Evolutionary conservation across 2,797 vertebrate genomes (phyloP), one percentile per base, ranked within the genome.

Genomic region (Otus scops): DNA sequence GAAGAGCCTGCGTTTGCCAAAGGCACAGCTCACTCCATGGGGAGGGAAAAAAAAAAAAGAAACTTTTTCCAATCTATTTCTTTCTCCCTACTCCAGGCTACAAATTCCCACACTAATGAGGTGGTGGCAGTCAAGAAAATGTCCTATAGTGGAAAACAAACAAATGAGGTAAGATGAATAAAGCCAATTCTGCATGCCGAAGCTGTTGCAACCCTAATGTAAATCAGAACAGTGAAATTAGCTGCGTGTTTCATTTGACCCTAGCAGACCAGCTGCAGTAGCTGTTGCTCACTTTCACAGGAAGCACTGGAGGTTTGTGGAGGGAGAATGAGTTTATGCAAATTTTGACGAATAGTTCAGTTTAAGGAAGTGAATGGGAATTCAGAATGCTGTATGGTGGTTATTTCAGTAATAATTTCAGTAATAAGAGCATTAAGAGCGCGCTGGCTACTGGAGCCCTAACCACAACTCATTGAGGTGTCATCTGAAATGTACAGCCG

Each of bases 111-210:
- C 97, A 99, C 99, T 95, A 99, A 99, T 30, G 99, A 99, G 97
- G 99, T 99, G 98, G 99, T 99, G 98, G 99, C 99, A 92, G 98
- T 99, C 98, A 99, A 99, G 97, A 99, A 99, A 97, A 99, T 99
- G 99, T 99, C 99, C 94, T 99, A 99, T 65, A 99, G 99, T 96
- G 99, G 99, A 78, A 99, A 99, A 96, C 99, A 99, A 97, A 99
- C 99, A 6, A 99, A 99, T 14, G 99, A 99, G 98, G 99, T 99
- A 97, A 97, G 97, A 70, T 41, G 34, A 87, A 32, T 26, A 27
- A 91, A 94, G 51, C 54, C 26, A 73, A 1, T 39, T 69, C 34
- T 83, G 34, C 70, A 28, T 65, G 61, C 69, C 80, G 50, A 51
- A 53, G 38, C 51, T 57, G 41, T 19, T 64, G 64, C 54, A 69